Evolutionary conservation across 1,140 invertebrate species (phyloP).

Genomic region (Venturia canescens): DNA sequence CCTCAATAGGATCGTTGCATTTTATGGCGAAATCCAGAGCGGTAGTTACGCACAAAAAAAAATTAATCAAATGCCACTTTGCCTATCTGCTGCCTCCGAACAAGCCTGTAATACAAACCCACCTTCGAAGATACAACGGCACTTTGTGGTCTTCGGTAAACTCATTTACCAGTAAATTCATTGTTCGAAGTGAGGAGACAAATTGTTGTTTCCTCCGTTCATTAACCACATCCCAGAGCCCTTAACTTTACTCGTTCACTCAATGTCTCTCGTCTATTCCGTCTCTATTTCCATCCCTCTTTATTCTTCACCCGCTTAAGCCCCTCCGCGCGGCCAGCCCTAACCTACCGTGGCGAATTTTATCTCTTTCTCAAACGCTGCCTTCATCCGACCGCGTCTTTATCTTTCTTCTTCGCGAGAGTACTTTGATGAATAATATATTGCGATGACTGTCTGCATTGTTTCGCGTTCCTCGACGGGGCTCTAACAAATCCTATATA

Average conservation of each 20-base stretch:
- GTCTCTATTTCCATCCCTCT: neutral
- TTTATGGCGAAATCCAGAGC: too few relatives aligned
- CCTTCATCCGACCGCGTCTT: neutral
- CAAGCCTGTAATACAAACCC: neutral
- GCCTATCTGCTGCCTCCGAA: neutral
- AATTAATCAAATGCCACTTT: neutral
- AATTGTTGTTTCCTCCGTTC: conserved; percentile 45
- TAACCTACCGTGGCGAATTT: neutral
- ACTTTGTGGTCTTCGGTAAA: neutral
- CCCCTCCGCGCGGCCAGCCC: too few relatives aligned
- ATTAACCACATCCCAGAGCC: conserved; percentile 41
- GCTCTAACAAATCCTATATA: conserved; percentile 32
- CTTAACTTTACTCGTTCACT: conserved; percentile 43
- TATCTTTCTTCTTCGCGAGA: conserved; percentile 1
- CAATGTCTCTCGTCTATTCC: conserved; percentile 33
- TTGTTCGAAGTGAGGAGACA: conserved; percentile 46
- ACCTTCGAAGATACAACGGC: neutral
- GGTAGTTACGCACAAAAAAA: too few relatives aligned
- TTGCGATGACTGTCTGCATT: conserved; percentile 65
- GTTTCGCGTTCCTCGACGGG: conserved; percentile 59
- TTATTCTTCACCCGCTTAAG: neutral
- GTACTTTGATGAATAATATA: conserved; percentile 70
- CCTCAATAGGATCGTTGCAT: too few relatives aligned
- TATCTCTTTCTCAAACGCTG: neutral
- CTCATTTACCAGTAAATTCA: conserved; percentile 44